These are phyloP conservation scores for Acropternis orthonyx DNA, from an alignment of 2,797 vertebrate genomes.

Conservation along the genomic window DNA sequence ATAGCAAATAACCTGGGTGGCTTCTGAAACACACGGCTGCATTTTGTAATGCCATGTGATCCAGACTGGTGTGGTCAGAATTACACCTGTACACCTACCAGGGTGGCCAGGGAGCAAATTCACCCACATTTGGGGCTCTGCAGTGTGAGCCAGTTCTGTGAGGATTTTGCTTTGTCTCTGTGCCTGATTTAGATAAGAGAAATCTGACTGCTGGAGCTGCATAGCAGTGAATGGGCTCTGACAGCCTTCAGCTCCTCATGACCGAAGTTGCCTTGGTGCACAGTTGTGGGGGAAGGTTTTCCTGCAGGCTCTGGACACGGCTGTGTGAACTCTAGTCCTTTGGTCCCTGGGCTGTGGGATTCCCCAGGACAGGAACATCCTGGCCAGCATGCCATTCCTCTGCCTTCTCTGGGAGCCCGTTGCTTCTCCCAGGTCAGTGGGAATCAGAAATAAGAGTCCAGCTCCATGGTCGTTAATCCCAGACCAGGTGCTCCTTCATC, in stretches of 20 bases:
- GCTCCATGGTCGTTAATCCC: background rate
- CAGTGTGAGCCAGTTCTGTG: fast-evolving
- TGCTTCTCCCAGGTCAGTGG: background rate
- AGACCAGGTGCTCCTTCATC: background rate
- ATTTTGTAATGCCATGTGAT: fast-evolving
- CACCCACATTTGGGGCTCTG: fast-evolving
- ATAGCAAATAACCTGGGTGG: background rate
- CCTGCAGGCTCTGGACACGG: fast-evolving
- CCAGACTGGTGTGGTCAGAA: background rate
- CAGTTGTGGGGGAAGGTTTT: background rate
- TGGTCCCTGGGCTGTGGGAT: fast-evolving
- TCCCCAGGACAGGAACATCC: fast-evolving
- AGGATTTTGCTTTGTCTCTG: background rate
- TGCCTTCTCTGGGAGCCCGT: background rate
- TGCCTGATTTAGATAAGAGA: background rate
- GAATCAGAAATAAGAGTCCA: background rate
- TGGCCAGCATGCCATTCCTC: background rate
- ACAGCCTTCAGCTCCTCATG: fast-evolving
- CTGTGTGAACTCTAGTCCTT: background rate
- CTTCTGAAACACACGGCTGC: fast-evolving
- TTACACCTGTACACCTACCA: background rate
- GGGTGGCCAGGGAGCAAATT: background rate
- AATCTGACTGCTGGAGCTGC: background rate
- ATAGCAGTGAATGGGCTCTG: background rate
- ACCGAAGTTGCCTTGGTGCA: fast-evolving